Base-by-base conservation (phyloP, 2,888 invertebrate species). In the Lycia hirtaria region DNA sequence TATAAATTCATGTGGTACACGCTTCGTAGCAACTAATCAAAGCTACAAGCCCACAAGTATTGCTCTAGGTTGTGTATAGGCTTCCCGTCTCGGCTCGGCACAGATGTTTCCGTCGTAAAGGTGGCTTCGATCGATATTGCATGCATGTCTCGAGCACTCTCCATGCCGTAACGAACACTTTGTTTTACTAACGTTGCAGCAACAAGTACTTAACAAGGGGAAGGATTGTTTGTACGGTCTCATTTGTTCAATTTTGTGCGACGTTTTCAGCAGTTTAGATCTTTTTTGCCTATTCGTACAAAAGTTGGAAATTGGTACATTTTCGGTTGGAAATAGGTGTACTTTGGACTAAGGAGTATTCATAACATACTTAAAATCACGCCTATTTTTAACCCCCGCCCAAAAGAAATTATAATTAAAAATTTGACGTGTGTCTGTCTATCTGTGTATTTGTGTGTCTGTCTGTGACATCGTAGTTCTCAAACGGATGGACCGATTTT, bases 61-160 rank as follows among this genome's bases (percentile, higher is more conserved):
- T 4, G 6, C 41, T 41, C 15, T 33, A 33, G 45, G 19, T 7
- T 22, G 14, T 14, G 2, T 7, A 17, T 9, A 15, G 44, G 48
- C 56, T 59, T 59, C 35, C 63, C 48, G 58, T 48, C 35, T 32
- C 40, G 10, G 43, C 56, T 38, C 45, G 35, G 32, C 56, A 49
- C 72, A 79, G 71, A 76, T 72, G 72, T 71, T 75, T 70, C 68
- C 65, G 62, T 65, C 69, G 49, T 47, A 52, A 62, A 65, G 62
- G 59, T 64, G 60, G 24, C 33, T 44, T 22, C 30, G 55, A 71
- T 72, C 69, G 58, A 68, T 71, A 66, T 54, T 26, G 48, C 37
- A 44, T 67, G 65, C 60, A 63, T 60, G 65, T 59, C 61, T 64
- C 37, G 26, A 56, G 44, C 38, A 44, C 50, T 26, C 38, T 45